A percentile compares a stretch with the other conserved stretches of the same genome.
Conservation (phyloP, 2,113 vertebrate genomes). For the Caranx melampygus region DNA sequence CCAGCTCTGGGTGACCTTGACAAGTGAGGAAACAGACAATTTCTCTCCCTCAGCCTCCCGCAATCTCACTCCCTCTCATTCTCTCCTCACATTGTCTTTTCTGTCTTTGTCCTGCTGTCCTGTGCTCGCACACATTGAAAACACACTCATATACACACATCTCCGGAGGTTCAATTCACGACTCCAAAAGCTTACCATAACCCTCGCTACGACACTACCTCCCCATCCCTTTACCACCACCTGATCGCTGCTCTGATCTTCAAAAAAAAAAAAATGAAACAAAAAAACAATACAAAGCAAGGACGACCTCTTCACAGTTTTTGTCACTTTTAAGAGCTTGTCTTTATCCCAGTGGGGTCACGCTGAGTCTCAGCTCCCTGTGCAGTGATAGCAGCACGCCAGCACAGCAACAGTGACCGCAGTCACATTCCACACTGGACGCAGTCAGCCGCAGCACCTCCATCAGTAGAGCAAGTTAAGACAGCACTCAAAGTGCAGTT, state of each 20-base stretch:
- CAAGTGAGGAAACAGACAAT: slow-evolving; percentile 57
- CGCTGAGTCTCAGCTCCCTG: background rate
- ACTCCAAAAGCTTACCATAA: background rate
- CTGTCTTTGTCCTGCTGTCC: slow-evolving; percentile 29
- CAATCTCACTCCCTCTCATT: slow-evolving; percentile 41
- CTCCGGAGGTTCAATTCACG: slow-evolving; percentile 16
- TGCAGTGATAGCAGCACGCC: slow-evolving; percentile 8
- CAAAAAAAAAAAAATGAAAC: background rate
- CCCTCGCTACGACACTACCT: background rate
- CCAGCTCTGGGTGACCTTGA: slow-evolving; percentile 67
- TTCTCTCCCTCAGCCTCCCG: slow-evolving; percentile 48
- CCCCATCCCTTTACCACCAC: background rate
- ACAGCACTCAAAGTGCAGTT: background rate
- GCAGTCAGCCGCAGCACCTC: background rate
- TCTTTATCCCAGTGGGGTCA: slow-evolving; percentile 21
- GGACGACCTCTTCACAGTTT: background rate
- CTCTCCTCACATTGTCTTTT: slow-evolving; percentile 40
- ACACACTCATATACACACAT: background rate
- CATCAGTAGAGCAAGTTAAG: slow-evolving; percentile 15
- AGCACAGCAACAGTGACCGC: slow-evolving; percentile 20
- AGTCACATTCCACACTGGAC: slow-evolving; percentile 18
- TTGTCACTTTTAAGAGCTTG: background rate
- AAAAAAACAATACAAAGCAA: background rate
- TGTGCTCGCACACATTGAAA: slow-evolving; percentile 23
- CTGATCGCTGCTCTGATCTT: background rate